Conservation (phyloP, 2,888 invertebrate species). For the Drosophila vallismaia region DNA sequence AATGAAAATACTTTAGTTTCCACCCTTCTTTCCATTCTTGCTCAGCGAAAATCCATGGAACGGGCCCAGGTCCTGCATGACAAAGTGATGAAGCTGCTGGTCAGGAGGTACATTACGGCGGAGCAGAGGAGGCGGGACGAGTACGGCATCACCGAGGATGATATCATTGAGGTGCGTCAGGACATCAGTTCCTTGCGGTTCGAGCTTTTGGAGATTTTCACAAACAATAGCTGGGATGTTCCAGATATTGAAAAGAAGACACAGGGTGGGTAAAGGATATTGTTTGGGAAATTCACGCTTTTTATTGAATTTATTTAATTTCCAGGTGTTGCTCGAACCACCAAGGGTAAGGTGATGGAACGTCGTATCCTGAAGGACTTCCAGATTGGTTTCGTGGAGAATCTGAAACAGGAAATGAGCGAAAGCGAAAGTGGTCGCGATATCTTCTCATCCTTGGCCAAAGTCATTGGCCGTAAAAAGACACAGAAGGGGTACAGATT, state of each 20-base stretch:
- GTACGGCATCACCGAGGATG: constrained; percentile 97
- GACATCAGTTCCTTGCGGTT: constrained; percentile 97
- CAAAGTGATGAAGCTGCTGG: constrained; percentile 93
- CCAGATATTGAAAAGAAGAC: constrained; percentile 89
- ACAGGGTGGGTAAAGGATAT: constrained; percentile 56
- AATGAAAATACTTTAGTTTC: constrained; percentile 12
- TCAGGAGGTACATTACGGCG: constrained; percentile 95
- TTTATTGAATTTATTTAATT: neutral
- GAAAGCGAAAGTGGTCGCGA: constrained; percentile 89
- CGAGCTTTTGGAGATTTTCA: constrained; percentile 95
- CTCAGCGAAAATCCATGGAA: constrained; percentile 89
- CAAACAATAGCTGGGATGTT: constrained; percentile 94
- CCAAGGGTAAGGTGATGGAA: constrained; percentile 91
- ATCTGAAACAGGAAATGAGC: constrained; percentile 89
- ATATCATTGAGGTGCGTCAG: constrained; percentile 98
- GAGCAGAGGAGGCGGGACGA: constrained; percentile 95
- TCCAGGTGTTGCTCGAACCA: constrained; percentile 88
- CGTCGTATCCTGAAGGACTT: constrained; percentile 94
- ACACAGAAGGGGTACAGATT: constrained; percentile 75
- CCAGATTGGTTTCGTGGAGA: constrained; percentile 95
- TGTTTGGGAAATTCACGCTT: neutral
- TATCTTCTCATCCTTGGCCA: constrained; percentile 93
- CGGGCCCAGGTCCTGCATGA: constrained; percentile 90
- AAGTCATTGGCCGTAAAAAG: constrained; percentile 89
- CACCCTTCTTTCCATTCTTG: neutral